Conservation (phyloP, 2,113 vertebrate genomes). For the Pelvicachromis taeniatus region DNA sequence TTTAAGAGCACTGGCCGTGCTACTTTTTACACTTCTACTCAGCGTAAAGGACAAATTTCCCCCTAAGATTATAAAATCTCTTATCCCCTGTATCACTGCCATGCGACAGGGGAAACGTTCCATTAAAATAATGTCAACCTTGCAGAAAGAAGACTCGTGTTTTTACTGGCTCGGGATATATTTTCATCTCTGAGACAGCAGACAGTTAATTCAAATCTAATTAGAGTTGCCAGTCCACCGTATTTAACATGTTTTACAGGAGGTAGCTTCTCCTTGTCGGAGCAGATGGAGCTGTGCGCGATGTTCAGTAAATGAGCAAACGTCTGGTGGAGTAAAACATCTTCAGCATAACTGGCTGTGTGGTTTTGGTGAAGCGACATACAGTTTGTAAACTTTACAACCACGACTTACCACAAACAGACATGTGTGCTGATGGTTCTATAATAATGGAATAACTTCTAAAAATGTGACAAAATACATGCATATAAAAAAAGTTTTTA, state of each 20-base stretch:
- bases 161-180: constrained; percentile 42
- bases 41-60: constrained; percentile 42
- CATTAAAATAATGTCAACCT: constrained; percentile 59
- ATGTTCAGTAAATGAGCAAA: not conserved
- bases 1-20: not conserved
- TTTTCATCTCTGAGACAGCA: constrained; percentile 4
- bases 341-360: not conserved
- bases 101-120: constrained; percentile 14
- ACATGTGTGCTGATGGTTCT: not conserved
- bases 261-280: not conserved
- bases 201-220: constrained; percentile 54
- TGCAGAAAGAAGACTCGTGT: constrained; percentile 37
- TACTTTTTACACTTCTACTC: constrained; percentile 11
- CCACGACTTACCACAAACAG: not conserved
- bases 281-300: not conserved
- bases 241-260: constrained; percentile 25
- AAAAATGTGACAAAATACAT: not conserved
- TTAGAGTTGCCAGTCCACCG: constrained; percentile 15
- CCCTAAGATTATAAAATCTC: constrained; percentile 10
- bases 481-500: not conserved
- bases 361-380: not conserved
- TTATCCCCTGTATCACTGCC: constrained; percentile 30
- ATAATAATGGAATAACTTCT: not conserved
- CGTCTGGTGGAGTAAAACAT: not conserved
- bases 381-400: not conserved